A percentile compares a stretch with the other conserved stretches of the same genome.
These are phyloP conservation scores for Silurus asotus DNA, from an alignment of 2,113 vertebrate genomes.

Conservation along the genomic window DNA sequence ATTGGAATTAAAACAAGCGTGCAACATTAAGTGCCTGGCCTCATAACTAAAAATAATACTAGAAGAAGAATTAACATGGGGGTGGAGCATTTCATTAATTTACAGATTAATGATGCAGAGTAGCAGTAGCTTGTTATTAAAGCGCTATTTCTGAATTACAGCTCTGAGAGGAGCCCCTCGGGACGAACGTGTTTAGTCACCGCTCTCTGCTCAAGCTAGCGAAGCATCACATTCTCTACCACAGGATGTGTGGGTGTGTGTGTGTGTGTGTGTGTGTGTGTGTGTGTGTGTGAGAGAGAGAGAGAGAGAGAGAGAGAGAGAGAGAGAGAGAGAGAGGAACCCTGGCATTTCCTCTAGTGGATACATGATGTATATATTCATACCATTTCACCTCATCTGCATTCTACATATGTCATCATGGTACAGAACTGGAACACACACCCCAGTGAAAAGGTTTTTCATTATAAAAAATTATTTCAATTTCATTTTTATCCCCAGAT, in stretches of 20 bases:
- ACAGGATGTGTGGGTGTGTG: constrained; percentile 15
- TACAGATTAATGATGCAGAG: constrained; percentile 77
- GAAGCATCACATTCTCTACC: constrained; percentile 38
- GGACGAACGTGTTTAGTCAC: constrained; percentile 76
- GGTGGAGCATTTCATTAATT: constrained; percentile 77
- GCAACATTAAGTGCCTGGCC: constrained; percentile 41
- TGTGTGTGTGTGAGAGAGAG: not conserved
- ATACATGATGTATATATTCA: constrained; percentile 41
- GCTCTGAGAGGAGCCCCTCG: constrained; percentile 76
- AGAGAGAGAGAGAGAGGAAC: constrained; percentile 8
- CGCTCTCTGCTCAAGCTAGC: constrained; percentile 74
- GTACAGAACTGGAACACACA: constrained; percentile 30
- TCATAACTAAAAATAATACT: constrained; percentile 67
- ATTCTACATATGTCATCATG: constrained; percentile 28
- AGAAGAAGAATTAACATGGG: constrained; percentile 73
- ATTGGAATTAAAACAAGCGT: constrained; percentile 31
- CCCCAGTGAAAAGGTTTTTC: not conserved
- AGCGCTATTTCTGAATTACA: constrained; percentile 81
- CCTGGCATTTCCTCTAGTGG: constrained; percentile 37
- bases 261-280: not conserved
- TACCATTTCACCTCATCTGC: constrained; percentile 23
- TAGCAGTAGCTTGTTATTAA: constrained; percentile 79
- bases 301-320: not conserved
- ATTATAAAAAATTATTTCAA: not conserved
- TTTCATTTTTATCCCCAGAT: not conserved